phyloP scores from a whole-genome alignment of 2,113 vertebrate genomes.

The Rhegmatorhina hoffmannsi region DNA sequence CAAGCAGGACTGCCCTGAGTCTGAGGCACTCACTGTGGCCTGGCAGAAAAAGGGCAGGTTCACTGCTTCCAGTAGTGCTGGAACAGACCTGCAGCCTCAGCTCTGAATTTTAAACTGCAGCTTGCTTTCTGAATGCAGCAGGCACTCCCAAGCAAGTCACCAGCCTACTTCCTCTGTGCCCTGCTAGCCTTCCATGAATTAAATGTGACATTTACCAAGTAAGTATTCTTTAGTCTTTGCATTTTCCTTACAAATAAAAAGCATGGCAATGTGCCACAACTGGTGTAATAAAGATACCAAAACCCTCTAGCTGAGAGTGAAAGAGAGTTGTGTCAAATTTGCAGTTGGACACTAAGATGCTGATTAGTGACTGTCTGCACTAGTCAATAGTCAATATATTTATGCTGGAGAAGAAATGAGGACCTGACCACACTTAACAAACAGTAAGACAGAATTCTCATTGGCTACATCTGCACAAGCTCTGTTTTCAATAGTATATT shows the following conservation, averaged over 20 bases:
- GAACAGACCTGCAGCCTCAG: not conserved
- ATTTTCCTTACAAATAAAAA: not conserved
- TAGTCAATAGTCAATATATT: fast-evolving
- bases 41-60: not conserved
- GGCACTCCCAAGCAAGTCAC: not conserved
- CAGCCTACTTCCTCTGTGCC: not conserved
- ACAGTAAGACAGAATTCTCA: not conserved
- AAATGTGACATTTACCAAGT: not conserved
- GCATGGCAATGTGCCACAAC: not conserved
- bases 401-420: not conserved
- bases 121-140: not conserved
- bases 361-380: not conserved
- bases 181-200: not conserved
- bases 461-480: fast-evolving
- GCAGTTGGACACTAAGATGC: not conserved
- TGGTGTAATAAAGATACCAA: not conserved
- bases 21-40: fast-evolving
- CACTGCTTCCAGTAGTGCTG: not conserved
- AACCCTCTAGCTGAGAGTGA: not conserved
- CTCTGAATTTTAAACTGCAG: not conserved
- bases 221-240: not conserved
- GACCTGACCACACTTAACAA: not conserved
- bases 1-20: not conserved
- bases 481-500: not conserved
- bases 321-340: not conserved